Conservation (phyloP, 2,888 invertebrate species). For the Sialis lutaria region DNA sequence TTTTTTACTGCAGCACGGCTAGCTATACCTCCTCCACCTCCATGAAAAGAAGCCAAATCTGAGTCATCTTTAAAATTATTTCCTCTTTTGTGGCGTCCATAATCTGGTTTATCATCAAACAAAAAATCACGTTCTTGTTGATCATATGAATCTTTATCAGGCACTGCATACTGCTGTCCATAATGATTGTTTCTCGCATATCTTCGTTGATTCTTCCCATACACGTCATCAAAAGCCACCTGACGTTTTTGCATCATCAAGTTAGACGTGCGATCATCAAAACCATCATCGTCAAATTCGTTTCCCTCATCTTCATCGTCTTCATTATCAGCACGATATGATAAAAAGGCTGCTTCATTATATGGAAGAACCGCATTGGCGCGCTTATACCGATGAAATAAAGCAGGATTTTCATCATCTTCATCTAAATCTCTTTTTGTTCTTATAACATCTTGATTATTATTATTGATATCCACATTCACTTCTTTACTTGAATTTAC, state of each 20-base stretch:
- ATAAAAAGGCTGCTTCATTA: constrained; percentile 24
- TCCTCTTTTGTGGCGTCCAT: constrained; percentile 11
- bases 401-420: constrained; percentile 16
- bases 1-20: constrained; percentile 15
- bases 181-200: neutral
- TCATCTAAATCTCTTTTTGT: constrained; percentile 17
- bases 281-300: constrained; percentile 32
- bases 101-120: constrained; percentile 7
- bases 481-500: neutral
- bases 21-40: constrained; percentile 13
- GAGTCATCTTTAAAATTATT: constrained; percentile 11
- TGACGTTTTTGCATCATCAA: constrained; percentile 17
- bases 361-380: constrained; percentile 22
- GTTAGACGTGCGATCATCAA: constrained; percentile 27
- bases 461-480: constrained; percentile 1
- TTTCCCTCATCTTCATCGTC: constrained; percentile 31
- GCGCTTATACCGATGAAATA: constrained; percentile 15
- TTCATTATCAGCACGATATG: constrained; percentile 22
- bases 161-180: neutral
- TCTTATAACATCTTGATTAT: constrained; percentile 15
- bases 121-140: constrained; percentile 8
- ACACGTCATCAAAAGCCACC: constrained; percentile 12
- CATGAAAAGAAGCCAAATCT: constrained; percentile 12
- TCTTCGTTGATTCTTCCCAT: neutral
- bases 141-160: constrained; percentile 7